Evolutionary conservation across 2,888 invertebrate species (phyloP), one percentile per base, ranked within the genome.

Genomic region (Polyommatus iphigenia): DNA sequence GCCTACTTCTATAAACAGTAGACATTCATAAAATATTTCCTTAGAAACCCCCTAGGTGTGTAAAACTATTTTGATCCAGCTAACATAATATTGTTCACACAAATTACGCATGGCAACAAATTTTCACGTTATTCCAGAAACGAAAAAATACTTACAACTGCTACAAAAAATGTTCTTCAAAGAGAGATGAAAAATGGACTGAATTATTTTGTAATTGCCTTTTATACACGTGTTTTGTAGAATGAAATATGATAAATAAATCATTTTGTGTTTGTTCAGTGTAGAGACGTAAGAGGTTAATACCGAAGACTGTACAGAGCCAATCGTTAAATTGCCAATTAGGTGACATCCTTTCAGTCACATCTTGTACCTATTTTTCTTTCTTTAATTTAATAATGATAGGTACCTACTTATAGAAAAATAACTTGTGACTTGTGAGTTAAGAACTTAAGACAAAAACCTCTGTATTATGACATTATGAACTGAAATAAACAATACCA

Each of bases 271-370:
- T 29, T 62, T 29, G 29, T 29, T 62, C 62, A 24, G 62, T 59
- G 3, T 18, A 18, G 15, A 46, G 24, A 8, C 24, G 24, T 24
- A 62, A 24, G 62, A 29, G 67, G 15, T 67, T 67, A 29, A 67
- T 29, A 67, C 15, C 24, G 8, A n/a, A 2, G 20, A 8, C 20
- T 59, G 59, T 59, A 59, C n/a, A 59, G 20, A 59, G 59, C 7
- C 59, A n/a, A 8, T 59, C 7, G 59, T 59, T 20, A 59, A 59
- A 59, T 59, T 20, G 59, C 20, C 59, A 59, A 59, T 59, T 59
- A 59, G 59, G n/a, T 18, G 59, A 59, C 59, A 59, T 59, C 59
- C 59, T 59, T 59, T 59, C 20, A 59, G n/a, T 59, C n/a, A 57
- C 57, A 57, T 36, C 36, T 36, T 8, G 1, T 7, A n/a, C n/a